Evolutionary conservation across 2,113 vertebrate genomes (phyloP).

Genomic region (Nanorana parkeri): DNA sequence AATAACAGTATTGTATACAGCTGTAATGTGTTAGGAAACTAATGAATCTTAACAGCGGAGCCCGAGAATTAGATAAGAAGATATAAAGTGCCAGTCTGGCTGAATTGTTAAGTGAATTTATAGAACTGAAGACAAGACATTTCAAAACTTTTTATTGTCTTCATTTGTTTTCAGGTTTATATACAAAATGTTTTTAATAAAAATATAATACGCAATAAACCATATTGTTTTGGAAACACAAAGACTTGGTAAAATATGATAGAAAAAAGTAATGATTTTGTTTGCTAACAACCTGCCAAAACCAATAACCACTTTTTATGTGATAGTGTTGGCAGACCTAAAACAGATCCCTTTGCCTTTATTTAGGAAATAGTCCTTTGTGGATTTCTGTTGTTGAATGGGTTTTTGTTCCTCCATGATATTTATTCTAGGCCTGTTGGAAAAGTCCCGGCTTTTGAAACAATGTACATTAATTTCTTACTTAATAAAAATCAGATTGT

Average conservation of each 20-base stretch:
- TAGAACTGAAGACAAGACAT: too few relatives aligned
- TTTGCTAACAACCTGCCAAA: neutral
- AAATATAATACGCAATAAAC: too few relatives aligned
- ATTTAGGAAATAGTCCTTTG: neutral
- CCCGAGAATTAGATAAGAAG: too few relatives aligned
- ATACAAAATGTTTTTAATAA: too few relatives aligned
- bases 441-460: constrained; percentile 17
- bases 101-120: too few relatives aligned
- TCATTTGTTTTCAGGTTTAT: too few relatives aligned
- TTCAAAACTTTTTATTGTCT: too few relatives aligned
- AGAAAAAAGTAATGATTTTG: neutral
- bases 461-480: constrained; percentile 27
- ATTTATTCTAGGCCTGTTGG: neutral
- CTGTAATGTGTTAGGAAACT: too few relatives aligned
- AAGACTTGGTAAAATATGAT: neutral
- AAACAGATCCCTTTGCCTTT: neutral
- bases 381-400: constrained; percentile 24
- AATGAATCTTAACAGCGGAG: too few relatives aligned
- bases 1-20: too few relatives aligned
- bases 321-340: neutral
- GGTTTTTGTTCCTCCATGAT: neutral
- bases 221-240: too few relatives aligned
- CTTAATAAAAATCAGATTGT: constrained; percentile 42
- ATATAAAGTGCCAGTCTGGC: too few relatives aligned
- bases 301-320: neutral